Percentiles rank a stretch among this genome's conserved stretches.
Evolutionary conservation across 2,888 invertebrate species (phyloP).

Genomic region (Chesias legatella): DNA sequence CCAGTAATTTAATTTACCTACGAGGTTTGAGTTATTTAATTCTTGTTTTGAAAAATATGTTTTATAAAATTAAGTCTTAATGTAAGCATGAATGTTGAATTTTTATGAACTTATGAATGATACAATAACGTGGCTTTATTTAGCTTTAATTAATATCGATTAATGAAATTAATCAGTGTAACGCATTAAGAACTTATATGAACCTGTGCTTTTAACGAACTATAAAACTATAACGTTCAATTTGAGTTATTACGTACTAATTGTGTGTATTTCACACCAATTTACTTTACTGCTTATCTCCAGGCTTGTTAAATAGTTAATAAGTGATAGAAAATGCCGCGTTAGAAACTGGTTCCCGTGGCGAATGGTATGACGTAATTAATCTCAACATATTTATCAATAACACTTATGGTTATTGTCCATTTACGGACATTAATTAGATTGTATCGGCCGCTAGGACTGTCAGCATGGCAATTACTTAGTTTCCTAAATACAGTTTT

Average conservation of each 20-base stretch:
- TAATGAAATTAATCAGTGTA: conserved; percentile 22
- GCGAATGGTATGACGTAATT: conserved; percentile 11
- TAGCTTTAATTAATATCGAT: conserved; percentile 1
- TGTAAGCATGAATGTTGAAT: no score
- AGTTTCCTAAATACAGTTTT: conserved; percentile 21
- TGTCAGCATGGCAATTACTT: conserved; percentile 36
- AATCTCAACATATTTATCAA: conserved; percentile 38
- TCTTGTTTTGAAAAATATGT: no score
- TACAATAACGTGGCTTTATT: conserved; percentile 16
- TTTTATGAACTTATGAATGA: not conserved
- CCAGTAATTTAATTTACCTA: conserved; percentile 16
- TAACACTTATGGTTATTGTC: conserved; percentile 34
- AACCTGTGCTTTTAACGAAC: conserved; percentile 33
- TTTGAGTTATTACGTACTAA: conserved; percentile 7
- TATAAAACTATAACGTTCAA: conserved; percentile 25
- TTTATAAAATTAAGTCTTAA: no score
- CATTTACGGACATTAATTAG: conserved; percentile 46
- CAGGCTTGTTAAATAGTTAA: conserved; percentile 29
- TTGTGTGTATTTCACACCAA: conserved; percentile 16
- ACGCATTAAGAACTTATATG: conserved; percentile 28
- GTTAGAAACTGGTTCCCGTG: conserved; percentile 17
- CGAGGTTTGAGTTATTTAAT: not conserved
- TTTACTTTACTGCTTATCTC: conserved; percentile 32
- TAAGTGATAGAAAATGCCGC: conserved; percentile 17
- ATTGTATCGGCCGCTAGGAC: conserved; percentile 46